Conservation (phyloP, 35 echinoderm and acorn worm species). For the Ophiothrix spiculata region DNA sequence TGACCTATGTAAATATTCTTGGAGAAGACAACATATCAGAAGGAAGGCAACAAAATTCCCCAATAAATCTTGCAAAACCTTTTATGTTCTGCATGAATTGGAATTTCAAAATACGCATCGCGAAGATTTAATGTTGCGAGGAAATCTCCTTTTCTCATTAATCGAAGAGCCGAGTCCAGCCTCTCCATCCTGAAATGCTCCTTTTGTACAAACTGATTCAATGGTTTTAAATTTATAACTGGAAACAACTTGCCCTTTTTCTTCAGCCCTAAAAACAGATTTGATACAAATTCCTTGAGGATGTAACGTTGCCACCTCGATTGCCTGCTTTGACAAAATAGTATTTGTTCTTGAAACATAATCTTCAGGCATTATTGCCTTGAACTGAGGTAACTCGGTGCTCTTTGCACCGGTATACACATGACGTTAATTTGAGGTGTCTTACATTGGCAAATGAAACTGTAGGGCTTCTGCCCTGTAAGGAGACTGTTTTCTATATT, state of each 20-base stretch:
- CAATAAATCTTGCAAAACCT: too few relatives aligned
- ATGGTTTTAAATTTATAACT: neutral
- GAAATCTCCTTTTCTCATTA: neutral
- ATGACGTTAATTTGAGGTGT: neutral
- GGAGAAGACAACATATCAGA: too few relatives aligned
- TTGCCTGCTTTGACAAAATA: neutral
- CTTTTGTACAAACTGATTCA: neutral
- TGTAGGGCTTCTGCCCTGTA: neutral
- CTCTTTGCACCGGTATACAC: neutral
- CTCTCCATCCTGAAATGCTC: neutral
- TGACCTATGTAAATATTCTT: neutral
- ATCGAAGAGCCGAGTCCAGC: neutral
- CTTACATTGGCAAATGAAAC: neutral
- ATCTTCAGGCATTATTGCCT: neutral
- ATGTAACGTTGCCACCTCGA: neutral
- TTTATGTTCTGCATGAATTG: neutral
- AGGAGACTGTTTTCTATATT: too few relatives aligned
- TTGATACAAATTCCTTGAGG: neutral
- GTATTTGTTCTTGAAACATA: neutral
- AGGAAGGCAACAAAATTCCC: neutral
- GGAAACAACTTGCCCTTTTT: neutral
- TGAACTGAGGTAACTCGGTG: neutral
- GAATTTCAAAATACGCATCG: neutral
- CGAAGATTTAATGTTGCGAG: neutral
- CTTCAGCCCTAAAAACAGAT: neutral